Evolutionary conservation across 2,797 vertebrate genomes (phyloP), one percentile per base, ranked within the genome.

Genomic region (Scleropages formosus): DNA sequence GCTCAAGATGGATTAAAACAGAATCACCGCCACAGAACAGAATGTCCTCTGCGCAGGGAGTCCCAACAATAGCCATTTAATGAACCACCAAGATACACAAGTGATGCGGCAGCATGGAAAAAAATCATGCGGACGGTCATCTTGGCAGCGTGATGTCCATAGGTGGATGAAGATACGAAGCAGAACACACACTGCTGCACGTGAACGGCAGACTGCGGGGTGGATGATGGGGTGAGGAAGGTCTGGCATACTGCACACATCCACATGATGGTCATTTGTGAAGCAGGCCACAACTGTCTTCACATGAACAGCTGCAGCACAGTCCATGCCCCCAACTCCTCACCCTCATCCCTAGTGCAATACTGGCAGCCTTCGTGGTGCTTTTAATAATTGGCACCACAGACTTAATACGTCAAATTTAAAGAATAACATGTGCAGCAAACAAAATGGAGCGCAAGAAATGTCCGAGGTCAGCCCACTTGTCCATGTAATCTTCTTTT

Each of bases 291-390:
- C 4, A 64, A n/a, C 62, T 64, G 62, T 64, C 62, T 64, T 26
- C 62, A 64, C 26, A 31, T 64, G 26, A 24, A 64, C 62, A 64
- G 62, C 62, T 64, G 62, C 26, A 26, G 16, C 59, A n/a, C 18
- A 9, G 44, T 10, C 18, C 16, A 20, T 66, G 64, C 46, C 39
- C 39, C 53, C 53, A 56, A 56, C 53, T 31, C 53, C 11, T 56
- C 53, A 56, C 2, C 12, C 9, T 56, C 56, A 12, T 56, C 53
- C 53, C 53, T 11, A 56, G 53, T 18, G 53, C 18, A 56, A 56
- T 12, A 61, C 10, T 18, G 59, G 9, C 59, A 61, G 59, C 59
- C 59, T 61, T 61, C 15, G 20, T 61, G 61, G n/a, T n/a, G 16
- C 59, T 61, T n/a, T 61, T 56, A 56, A 56, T 12, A 56, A 56